Conservation (phyloP, 2,113 vertebrate genomes). For the Strigops habroptila region DNA sequence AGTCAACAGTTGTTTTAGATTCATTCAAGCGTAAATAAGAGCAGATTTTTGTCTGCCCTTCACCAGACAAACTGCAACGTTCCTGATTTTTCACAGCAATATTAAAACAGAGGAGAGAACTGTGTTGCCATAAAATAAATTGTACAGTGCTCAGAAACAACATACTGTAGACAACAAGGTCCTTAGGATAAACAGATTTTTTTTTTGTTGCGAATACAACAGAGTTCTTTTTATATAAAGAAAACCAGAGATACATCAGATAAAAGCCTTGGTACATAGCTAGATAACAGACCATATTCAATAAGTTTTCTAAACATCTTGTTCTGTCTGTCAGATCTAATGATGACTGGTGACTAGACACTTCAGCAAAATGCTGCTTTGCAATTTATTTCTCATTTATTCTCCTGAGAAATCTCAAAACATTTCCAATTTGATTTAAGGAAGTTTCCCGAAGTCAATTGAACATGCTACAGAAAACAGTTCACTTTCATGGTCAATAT, state of each 20-base stretch:
- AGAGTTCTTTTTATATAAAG: not conserved
- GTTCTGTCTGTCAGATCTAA: constrained; percentile 71
- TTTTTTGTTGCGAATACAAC: not conserved
- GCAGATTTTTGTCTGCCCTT: constrained; percentile 54
- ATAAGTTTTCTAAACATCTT: constrained; percentile 67
- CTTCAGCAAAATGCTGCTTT: constrained; percentile 35
- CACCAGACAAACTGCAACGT: not conserved
- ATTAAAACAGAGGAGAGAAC: constrained; percentile 3
- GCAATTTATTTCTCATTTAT: constrained; percentile 71
- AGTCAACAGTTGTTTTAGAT: constrained; percentile 41
- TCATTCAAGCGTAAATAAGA: constrained; percentile 28
- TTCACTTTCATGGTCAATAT: constrained; percentile 70
- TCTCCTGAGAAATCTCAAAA: constrained; percentile 61
- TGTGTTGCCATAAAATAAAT: constrained; percentile 3
- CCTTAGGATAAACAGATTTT: constrained; percentile 1
- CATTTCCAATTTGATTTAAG: constrained; percentile 69
- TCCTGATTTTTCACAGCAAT: constrained; percentile 36
- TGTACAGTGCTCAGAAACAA: not conserved
- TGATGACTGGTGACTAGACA: constrained; percentile 70
- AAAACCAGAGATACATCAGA: constrained; percentile 6
- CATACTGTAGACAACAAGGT: constrained; percentile 1
- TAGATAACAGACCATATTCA: constrained; percentile 48
- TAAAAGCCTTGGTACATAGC: constrained; percentile 46
- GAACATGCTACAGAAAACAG: constrained; percentile 49
- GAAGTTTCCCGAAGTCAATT: constrained; percentile 66